Evolutionary conservation across 2,113 vertebrate genomes (phyloP).

Genomic region (Camelus dromedarius): DNA sequence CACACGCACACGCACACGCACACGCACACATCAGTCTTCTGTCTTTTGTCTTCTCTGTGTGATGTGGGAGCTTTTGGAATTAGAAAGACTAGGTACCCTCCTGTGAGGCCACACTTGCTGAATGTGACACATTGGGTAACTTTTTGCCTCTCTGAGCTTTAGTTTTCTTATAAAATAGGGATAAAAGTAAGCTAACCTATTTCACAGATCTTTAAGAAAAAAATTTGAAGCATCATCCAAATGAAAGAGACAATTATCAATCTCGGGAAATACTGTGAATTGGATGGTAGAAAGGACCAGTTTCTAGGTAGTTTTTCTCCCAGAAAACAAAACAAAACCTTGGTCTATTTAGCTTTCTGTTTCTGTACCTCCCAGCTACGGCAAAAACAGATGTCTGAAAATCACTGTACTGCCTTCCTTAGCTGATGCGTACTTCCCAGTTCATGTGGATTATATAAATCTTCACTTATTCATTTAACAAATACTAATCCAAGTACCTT

Average conservation of each 20-base stretch:
- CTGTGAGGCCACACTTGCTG: background rate
- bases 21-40: background rate
- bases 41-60: background rate
- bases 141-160: background rate
- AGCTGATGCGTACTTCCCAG: background rate
- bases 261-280: background rate
- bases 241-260: conserved; percentile 3
- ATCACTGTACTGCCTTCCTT: background rate
- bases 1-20: background rate
- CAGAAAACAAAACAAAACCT: conserved; percentile 53
- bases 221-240: background rate
- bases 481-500: background rate
- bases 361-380: background rate
- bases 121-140: background rate
- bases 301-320: conserved; percentile 53
- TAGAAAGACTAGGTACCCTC: background rate
- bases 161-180: background rate
- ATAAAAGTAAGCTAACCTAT: background rate
- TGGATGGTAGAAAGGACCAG: background rate
- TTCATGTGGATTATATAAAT: background rate
- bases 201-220: conserved; percentile 17
- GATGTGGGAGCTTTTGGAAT: background rate
- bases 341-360: conserved; percentile 50
- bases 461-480: background rate
- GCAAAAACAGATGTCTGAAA: background rate